These are phyloP conservation scores for Julus scanicus DNA, from an alignment of 2,888 invertebrate genomes.

Conservation along the genomic window DNA sequence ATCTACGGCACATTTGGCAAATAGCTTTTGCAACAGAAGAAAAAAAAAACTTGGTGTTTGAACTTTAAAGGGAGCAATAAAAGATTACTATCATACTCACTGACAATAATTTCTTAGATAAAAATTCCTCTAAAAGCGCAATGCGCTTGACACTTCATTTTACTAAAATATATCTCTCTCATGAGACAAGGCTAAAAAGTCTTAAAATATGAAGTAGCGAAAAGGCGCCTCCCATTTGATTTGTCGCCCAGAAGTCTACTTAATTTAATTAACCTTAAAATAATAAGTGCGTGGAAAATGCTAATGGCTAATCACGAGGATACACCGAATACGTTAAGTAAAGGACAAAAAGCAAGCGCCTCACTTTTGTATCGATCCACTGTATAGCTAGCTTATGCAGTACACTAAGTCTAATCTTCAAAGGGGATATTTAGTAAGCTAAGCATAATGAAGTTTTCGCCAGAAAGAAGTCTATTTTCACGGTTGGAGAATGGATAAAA, in stretches of 20 bases:
- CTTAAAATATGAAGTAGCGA: neutral
- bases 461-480: slow-evolving; percentile 8
- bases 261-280: slow-evolving; percentile 39
- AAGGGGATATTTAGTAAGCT: slow-evolving; percentile 8
- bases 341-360: neutral
- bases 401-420: neutral
- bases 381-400: neutral
- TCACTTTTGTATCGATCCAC: neutral
- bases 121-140: no score
- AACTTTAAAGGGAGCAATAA: no score
- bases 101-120: no score
- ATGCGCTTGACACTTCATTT: no score
- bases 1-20: no score
- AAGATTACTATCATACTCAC: no score
- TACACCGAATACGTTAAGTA: neutral
- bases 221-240: neutral
- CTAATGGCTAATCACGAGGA: slow-evolving; percentile 30
- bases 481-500: slow-evolving; percentile 34
- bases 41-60: no score
- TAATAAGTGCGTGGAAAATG: slow-evolving; percentile 36
- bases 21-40: no score
- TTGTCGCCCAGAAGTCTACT: neutral
- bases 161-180: neutral
- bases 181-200: neutral
- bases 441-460: slow-evolving; percentile 36